Evolutionary conservation across 2,888 invertebrate genomes (phyloP), one percentile per base, ranked within the genome.

Genomic region (Cenopis cana): DNA sequence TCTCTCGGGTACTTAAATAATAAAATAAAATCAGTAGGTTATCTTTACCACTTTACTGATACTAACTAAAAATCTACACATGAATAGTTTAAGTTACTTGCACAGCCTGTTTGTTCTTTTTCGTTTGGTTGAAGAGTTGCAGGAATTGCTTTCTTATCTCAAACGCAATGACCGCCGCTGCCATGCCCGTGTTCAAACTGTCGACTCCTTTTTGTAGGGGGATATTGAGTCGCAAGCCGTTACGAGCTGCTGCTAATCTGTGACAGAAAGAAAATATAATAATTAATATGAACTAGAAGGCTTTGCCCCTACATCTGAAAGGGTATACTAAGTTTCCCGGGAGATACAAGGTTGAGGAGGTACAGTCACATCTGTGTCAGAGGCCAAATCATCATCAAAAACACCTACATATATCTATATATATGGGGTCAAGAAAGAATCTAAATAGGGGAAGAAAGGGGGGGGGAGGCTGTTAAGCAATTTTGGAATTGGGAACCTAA

Each of bases 101-200:
- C 18, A 73, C 76, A 24, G 77, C 76, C 73, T 81, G 76, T 70
- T 77, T 83, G 60, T 84, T 80, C 33, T 82, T 69, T 75, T 84
- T 89, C 14, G 80, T 76, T 73, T 87, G 88, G 0, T 79, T 79
- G 85, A 85, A 87, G 3, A 83, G 79, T 73, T 89, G 87, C 41
- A 91, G 79, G 64, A 95, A 89, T 85, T 97, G 97, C 78, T 95
- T 95, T 79, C 95, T 95, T 60, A 98, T 95, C 94, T 99, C 98
- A 89, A 97, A 98, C 29, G 96, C 94, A 77, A 99, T 95, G 50
- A 99, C 94, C 17, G 97, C 97, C 20, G 97, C 92, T 0, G 98
- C 98, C 83, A 97, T 96, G 8, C 96, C 96, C 2, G 96, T 95
- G 86, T 98, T 99, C 65, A 99, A 93, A 85, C 98, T 98, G 60